A percentile compares a stretch with the other conserved stretches of the same genome.
phyloP scores from a whole-genome alignment of 2,113 vertebrate genomes.

The Tyrannus savana region DNA sequence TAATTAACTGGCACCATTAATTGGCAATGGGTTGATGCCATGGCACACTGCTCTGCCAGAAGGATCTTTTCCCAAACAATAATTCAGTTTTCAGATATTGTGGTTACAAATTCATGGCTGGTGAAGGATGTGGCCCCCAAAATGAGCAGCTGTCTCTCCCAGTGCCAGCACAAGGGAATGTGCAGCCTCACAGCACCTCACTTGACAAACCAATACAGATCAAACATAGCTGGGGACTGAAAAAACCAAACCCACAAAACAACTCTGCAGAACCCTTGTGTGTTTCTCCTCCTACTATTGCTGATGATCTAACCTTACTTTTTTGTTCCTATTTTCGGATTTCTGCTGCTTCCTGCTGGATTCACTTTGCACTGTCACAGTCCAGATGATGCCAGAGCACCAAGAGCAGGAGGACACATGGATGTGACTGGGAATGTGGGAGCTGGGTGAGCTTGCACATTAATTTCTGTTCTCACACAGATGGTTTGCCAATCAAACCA shows the following conservation, averaged over 20 bases:
- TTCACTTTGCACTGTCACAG: not conserved
- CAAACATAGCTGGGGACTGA: not conserved
- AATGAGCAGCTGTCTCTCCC: not conserved
- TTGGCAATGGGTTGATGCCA: not conserved
- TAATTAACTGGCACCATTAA: not conserved
- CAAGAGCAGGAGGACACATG: not conserved
- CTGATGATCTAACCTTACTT: not conserved
- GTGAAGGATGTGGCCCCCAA: not conserved
- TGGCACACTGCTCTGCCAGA: not conserved
- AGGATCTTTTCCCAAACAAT: not conserved
- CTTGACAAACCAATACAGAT: not conserved
- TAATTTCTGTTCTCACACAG: conserved; percentile 5
- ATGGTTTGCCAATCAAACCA: not conserved
- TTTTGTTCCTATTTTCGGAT: not conserved
- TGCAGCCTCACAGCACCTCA: not conserved
- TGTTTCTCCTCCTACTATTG: not conserved
- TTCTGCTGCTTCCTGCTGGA: not conserved
- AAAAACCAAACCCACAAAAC: not conserved
- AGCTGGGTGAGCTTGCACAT: conserved; percentile 4
- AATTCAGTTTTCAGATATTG: not conserved
- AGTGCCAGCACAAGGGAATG: fast-evolving
- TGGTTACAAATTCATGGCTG: not conserved
- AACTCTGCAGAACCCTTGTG: not conserved
- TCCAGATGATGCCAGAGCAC: not conserved
- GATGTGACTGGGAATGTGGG: not conserved